Conservation (phyloP, 2,113 vertebrate genomes). For the Acanthisitta chloris region DNA sequence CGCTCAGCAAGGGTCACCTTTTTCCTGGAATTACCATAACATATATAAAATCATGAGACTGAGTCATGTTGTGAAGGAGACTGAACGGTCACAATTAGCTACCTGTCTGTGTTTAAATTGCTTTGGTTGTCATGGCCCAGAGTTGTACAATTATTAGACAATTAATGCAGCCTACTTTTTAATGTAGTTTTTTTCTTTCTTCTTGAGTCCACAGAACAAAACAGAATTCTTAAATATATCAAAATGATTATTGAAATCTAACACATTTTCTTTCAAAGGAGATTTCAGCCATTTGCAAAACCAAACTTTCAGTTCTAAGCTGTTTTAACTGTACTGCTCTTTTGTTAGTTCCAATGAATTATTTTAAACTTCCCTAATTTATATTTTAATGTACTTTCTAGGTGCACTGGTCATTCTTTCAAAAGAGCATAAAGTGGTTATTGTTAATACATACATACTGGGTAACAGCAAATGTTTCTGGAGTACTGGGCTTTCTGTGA, state of each 20-base stretch:
- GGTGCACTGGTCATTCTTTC: slow-evolving; percentile 16
- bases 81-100: neutral
- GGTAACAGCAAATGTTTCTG: slow-evolving; percentile 56
- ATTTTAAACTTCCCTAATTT: slow-evolving; percentile 8
- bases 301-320: neutral
- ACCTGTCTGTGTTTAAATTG: neutral
- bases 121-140: neutral
- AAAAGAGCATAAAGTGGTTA: slow-evolving; percentile 58
- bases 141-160: neutral
- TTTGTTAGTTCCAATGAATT: neutral
- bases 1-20: neutral
- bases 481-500: slow-evolving; percentile 51
- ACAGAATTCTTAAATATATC: neutral
- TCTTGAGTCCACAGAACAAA: neutral
- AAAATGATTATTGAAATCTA: neutral
- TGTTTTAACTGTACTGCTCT: neutral
- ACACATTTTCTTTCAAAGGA: neutral
- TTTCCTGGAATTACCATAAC: neutral
- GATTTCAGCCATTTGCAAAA: neutral
- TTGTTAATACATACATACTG: slow-evolving; percentile 55
- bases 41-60: neutral
- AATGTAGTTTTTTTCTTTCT: neutral
- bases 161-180: neutral
- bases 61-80: neutral
- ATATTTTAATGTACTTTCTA: slow-evolving; percentile 35